A percentile compares a stretch with the other conserved stretches of the same genome.
Conservation (phyloP, 2,797 vertebrate species). For the Salarias fasciatus region DNA sequence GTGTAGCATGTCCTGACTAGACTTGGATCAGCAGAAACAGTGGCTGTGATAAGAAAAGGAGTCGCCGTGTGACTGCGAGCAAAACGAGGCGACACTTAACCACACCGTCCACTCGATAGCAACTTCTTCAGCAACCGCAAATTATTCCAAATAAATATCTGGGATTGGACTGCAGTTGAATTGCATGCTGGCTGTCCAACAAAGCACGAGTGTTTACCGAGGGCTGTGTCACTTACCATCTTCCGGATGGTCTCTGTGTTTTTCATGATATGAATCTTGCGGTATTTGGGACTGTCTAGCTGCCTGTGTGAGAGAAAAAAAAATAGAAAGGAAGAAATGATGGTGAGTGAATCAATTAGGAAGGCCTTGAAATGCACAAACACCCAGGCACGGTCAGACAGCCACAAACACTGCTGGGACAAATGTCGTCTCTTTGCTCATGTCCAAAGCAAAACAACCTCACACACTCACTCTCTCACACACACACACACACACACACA, state of each 20-base stretch:
- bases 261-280: conserved; percentile 96
- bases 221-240: conserved; percentile 88
- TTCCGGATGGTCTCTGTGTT: conserved; percentile 93
- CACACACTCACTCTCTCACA: conserved; percentile 14
- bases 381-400: conserved; percentile 34
- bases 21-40: conserved; percentile 47
- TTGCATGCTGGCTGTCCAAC: conserved; percentile 3
- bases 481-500: conserved; percentile 21
- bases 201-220: conserved; percentile 19
- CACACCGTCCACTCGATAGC: neutral
- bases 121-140: neutral
- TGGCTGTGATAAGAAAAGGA: conserved; percentile 42
- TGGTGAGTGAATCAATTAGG: conserved; percentile 39
- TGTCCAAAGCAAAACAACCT: neutral
- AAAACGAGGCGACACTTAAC: neutral
- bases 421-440: conserved; percentile 25
- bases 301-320: conserved; percentile 80
- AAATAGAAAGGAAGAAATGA: conserved; percentile 7
- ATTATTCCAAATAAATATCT: conserved; percentile 4
- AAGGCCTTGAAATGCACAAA: conserved; percentile 31
- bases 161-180: conserved; percentile 14
- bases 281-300: conserved; percentile 89
- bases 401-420: conserved; percentile 46
- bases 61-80: conserved; percentile 33
- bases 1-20: conserved; percentile 59